Evolutionary conservation across 1,140 invertebrate genomes (phyloP), one percentile per base, ranked within the genome.

Genomic region (Zaprionus ghesquierei): DNA sequence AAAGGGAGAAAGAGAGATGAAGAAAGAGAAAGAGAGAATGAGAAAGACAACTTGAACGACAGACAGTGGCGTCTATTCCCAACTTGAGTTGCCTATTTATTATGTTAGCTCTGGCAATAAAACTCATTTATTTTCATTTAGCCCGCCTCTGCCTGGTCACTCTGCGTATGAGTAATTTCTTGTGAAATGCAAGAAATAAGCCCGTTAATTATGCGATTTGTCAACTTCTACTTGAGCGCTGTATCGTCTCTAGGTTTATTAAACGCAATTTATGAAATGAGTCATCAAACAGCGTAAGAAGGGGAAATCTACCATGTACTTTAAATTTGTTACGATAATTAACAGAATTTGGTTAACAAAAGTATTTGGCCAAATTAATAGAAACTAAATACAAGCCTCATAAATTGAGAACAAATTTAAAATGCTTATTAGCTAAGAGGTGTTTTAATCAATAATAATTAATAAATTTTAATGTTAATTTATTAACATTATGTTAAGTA

Each of bases 111-210:
- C 63, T 41, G n/a, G 58, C 61, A 51, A 79, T 78, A 68, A 35
- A 66, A 61, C 44, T 63, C 78, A 87, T 86, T 79, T 76, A 79
- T 86, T 86, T 87, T 81, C 81, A 81, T 86, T 87, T 79, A 78
- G 70, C 59, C 63, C 46, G 63, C 29, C 61, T 74, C n/a, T n/a
- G n/a, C n/a, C n/a, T n/a, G 60, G 41, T 35, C 80, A 79, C 69
- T 59, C 29, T 59, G 31, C 72, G 60, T 63, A 62, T 78, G 66
- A 77, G 79, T 63, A 33, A 75, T 74, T 65, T 75, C 54, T 65
- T 64, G 33, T 61, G 65, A 50, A 76, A 81, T 51, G 49, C 75
- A 76, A 27, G 41, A 70, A 86, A 69, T 87, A 77, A 87, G 75
- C 77, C 71, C 62, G 84, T 84, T 87, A 89, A 87, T 87, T 79